Evolutionary conservation across 2,888 invertebrate species (phyloP), one percentile per base, ranked within the genome.

Genomic region (Drosophila cognata): DNA sequence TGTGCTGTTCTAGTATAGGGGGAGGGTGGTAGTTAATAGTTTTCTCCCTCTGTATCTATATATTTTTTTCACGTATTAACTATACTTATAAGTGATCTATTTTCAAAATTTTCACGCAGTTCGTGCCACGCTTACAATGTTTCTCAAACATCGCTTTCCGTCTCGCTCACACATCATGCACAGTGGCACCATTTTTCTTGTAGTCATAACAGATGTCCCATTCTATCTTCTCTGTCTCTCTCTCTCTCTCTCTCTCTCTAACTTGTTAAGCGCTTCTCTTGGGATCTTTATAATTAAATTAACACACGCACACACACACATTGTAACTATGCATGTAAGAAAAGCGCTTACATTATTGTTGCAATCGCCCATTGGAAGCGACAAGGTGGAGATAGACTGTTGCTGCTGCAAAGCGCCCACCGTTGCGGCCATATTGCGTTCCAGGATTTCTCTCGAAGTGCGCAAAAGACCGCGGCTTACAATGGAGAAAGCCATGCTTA

Each of bases 401-500:
- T 61, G 77, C 38, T 73, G 78, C 25, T 78, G 86, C 64, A 88
- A 66, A 58, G 84, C 81, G 57, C 77, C 81, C 51, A 89, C 66
- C 38, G 88, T 69, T 69, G 83, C 83, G 69, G 82, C 80, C 75
- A 91, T 86, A 82, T 90, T 91, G 79, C 91, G 91, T 75, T 91
- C 92, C 82, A 92, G 77, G 73, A 91, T 82, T 79, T 92, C 92
- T 81, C 83, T 87, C 68, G 91, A 92, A 74, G 91, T 90, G 68
- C 91, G 91, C 90, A 91, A 83, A 61, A 92, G 72, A 57, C 77
- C 76, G 64, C 91, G 91, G 65, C 90, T 91, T 46, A 91, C 84
- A 81, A 91, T 85, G 56, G 82, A 82, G 73, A 91, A 88, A 56
- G 89, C 89, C 92, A 92, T 89, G 59, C 74, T 81, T 7, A 25